A percentile compares a stretch with the other conserved stretches of the same genome.
Evolutionary conservation across 2,113 vertebrate species (phyloP).

Genomic region (Heterocephalus glaber): DNA sequence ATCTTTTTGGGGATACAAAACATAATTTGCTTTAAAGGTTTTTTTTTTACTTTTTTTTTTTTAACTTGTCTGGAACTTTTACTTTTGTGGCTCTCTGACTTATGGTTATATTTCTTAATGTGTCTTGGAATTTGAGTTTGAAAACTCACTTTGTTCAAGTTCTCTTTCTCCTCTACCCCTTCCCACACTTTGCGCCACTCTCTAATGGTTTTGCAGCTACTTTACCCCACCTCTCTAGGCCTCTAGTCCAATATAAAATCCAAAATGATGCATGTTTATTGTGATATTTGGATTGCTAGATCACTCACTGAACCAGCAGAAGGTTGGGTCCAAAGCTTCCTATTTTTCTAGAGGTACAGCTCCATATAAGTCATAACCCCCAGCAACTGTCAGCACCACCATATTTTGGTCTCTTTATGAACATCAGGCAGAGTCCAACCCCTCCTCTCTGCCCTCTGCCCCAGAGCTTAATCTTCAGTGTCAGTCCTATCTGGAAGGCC

Average conservation of each 20-base stretch:
- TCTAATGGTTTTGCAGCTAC: neutral
- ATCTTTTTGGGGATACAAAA: neutral
- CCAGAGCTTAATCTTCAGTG: neutral
- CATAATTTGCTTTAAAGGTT: neutral
- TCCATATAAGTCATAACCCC: neutral
- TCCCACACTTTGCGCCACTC: no score
- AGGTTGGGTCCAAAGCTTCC: neutral
- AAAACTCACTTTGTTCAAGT: neutral
- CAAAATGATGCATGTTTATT: neutral
- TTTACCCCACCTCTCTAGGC: neutral
- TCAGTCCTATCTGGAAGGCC: neutral
- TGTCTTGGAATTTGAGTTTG: neutral
- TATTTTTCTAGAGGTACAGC: neutral
- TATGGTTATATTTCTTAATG: neutral
- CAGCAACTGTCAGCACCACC: neutral
- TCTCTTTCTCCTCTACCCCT: neutral
- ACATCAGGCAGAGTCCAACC: neutral
- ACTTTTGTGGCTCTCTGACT: neutral
- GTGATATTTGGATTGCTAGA: neutral
- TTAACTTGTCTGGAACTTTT: conserved; percentile 9
- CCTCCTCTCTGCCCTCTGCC: fast-evolving
- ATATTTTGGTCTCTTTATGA: neutral
- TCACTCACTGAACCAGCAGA: neutral
- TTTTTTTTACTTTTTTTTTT: conserved; percentile 16
- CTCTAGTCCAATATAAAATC: neutral